Base-by-base conservation (phyloP, 2,113 vertebrate species). In the Festucalex cinctus region DNA sequence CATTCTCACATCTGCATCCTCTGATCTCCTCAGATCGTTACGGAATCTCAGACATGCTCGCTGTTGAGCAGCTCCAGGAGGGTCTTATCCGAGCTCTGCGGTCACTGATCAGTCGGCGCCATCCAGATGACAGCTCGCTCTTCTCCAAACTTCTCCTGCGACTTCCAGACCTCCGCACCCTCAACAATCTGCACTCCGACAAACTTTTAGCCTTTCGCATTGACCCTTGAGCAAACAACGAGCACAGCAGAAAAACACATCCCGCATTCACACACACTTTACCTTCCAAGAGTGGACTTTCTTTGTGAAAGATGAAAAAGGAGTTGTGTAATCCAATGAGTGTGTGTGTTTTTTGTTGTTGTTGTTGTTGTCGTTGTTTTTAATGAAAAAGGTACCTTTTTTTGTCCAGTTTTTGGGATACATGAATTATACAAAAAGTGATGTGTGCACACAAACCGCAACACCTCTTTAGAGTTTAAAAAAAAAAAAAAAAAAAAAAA, bases 201-300 rank as follows among this genome's bases (percentile, higher is more conserved):
- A 93, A 92, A 78, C 90, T 93, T 65, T 79, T 93, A 75, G 91
- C 92, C 77, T 93, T 93, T 83, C 92, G 82, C 60, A 93, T 92
- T 9, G 88, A 92, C 70, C 86, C 90, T 43, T 92, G 76, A 92
- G 46, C 56, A 14, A 39, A 9, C 26, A 9, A 1, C 16, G 28
- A 64, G 48, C n/a, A 56, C 51, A 24, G 36, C 9, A 70, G 48
- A 69, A 74, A 24, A 65, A 14, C 19, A 72, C 24, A 53, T 12
- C 26, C 43, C 14, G 8, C 37, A 48, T 22, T 32, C 19, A 70
- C 3, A 64, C 14, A 77, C 10, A 79, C 26, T 17, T 57, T 76
- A 65, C 77, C 66, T 77, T 78, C 70, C 74, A 83, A 68, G 60
- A 39, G 37, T 71, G 69, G 69, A 80, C 81, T 69, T 70, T 51